A percentile compares a stretch with the other conserved stretches of the same genome.
phyloP scores from a whole-genome alignment of 2,113 vertebrate genomes.

The Hypomesus transpacificus region DNA sequence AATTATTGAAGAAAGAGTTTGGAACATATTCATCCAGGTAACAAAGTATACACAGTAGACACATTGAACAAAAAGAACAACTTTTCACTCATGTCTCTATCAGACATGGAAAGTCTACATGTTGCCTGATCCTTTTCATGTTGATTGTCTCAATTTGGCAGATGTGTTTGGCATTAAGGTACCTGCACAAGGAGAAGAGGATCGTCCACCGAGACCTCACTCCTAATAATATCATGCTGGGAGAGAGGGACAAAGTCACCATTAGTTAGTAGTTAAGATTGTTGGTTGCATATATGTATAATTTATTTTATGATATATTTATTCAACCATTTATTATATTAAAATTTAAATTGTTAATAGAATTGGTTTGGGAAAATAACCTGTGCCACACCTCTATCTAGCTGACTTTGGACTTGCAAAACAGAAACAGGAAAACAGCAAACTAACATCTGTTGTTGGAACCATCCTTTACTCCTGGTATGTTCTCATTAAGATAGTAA shows the following conservation, averaged over 20 bases:
- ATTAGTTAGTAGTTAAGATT: conserved; percentile 75
- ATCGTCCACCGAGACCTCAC: conserved; percentile 86
- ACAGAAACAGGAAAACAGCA: conserved; percentile 87
- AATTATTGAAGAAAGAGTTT: conserved; percentile 84
- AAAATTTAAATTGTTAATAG: background rate
- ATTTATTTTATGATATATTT: background rate
- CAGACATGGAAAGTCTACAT: background rate
- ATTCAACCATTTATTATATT: background rate
- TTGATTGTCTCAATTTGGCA: conserved; percentile 47
- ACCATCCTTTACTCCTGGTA: conserved; percentile 90
- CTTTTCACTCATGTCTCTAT: background rate
- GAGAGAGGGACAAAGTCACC: conserved; percentile 84
- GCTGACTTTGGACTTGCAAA: conserved; percentile 91
- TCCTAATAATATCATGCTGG: conserved; percentile 85
- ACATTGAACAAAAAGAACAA: too few species aligned
- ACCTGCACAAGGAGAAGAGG: conserved; percentile 88
- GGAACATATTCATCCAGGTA: conserved; percentile 90
- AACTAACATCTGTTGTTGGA: conserved; percentile 83
- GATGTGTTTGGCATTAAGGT: conserved; percentile 84
- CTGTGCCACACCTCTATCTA: conserved; percentile 50
- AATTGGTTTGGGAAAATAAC: conserved; percentile 10
- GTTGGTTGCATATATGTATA: background rate
- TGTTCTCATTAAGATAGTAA: conserved; percentile 40
- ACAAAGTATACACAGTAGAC: background rate
- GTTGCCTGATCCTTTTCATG: background rate